Evolutionary conservation across 2,888 invertebrate genomes (phyloP).

Genomic region (Caenorhabditis sulstoni): DNA sequence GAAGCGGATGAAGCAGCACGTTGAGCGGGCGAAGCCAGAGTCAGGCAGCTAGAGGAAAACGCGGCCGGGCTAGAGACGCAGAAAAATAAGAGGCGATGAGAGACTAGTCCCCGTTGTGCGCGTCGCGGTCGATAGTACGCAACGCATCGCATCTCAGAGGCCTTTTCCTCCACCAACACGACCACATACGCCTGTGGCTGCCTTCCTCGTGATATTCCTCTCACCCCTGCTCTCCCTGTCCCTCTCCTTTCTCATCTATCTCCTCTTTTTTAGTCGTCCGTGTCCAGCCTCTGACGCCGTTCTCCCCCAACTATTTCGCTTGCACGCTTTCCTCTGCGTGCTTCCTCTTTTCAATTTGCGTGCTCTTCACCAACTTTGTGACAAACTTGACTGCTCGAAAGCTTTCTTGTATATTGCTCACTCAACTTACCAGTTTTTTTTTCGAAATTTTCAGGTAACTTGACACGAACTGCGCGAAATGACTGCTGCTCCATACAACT

Average conservation of each 20-base stretch:
- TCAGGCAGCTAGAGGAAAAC: constrained; percentile 9
- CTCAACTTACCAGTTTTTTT: neutral
- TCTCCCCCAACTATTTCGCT: neutral
- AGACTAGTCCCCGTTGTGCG: constrained; percentile 39
- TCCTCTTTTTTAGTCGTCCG: constrained; percentile 3
- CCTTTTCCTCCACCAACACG: constrained; percentile 21
- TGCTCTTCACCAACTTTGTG: constrained; percentile 29
- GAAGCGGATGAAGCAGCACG: too few species aligned
- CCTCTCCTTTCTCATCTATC: constrained; percentile 3
- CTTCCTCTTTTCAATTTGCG: constrained; percentile 1
- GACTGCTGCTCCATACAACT: constrained; percentile 96
- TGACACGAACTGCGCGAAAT: constrained; percentile 43
- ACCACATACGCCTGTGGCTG: neutral
- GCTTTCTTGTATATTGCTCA: constrained; percentile 15
- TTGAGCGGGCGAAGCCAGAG: neutral
- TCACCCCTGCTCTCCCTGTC: neutral
- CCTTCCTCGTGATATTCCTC: constrained; percentile 51
- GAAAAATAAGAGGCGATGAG: constrained; percentile 14
- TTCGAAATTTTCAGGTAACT: constrained; percentile 28
- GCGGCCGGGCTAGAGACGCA: constrained; percentile 28
- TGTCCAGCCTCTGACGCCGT: neutral
- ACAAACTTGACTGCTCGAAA: constrained; percentile 30
- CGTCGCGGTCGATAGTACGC: constrained; percentile 54
- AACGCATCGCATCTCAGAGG: constrained; percentile 42
- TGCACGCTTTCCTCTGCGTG: constrained; percentile 9